Base-by-base conservation (phyloP, 2,797 vertebrate genomes). In the Malurus leucopterus region DNA sequence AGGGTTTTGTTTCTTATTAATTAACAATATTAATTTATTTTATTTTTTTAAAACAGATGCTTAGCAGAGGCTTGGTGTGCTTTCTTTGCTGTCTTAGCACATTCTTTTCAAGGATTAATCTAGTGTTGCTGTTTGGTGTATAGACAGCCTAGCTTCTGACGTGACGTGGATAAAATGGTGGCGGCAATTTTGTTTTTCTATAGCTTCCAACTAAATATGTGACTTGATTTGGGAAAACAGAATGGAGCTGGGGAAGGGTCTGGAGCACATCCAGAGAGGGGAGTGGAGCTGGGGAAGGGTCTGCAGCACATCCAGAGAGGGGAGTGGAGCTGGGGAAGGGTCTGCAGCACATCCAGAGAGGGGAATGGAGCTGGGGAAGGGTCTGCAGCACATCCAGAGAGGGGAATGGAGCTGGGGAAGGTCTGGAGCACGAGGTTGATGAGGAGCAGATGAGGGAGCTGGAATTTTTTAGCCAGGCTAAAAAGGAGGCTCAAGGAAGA, bases 391-490 rank as follows among this genome's bases (percentile, higher is more conserved):
- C 36, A 36, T 36, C 36, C 36, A 36, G 36, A 36, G 36, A 36
- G 36, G 11, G 10, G 36, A 11, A 36, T 36, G 36, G 36, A 65
- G 30, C 53, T 59, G 34, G 34, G 1, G 26, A 36, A 20, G 46
- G 26, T 47, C 34, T 65, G 61, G 59, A 53, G 41, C 34, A 17
- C 26, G 4, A 22, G 12, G 44, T 24, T 38, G 8, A 1, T 40
- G 34, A 41, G 15, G 40, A 40, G 29, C 21, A 44, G 24, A 32
- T 59, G 59, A 18, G 18, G 6, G 8, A 51, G 32, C 51, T 51
- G 51, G 40, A 16, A 0, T 0, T 41, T 22, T n/a, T 61, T 4
- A 41, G 2, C 3, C 3, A 27, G 54, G 26, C 19, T 36, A 40
- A 41, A 53, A 16, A 79, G 1, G 9, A 61, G 13, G 26, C 41